phyloP scores from a whole-genome alignment of 1,140 invertebrate species.

The Atta cephalotes region DNA sequence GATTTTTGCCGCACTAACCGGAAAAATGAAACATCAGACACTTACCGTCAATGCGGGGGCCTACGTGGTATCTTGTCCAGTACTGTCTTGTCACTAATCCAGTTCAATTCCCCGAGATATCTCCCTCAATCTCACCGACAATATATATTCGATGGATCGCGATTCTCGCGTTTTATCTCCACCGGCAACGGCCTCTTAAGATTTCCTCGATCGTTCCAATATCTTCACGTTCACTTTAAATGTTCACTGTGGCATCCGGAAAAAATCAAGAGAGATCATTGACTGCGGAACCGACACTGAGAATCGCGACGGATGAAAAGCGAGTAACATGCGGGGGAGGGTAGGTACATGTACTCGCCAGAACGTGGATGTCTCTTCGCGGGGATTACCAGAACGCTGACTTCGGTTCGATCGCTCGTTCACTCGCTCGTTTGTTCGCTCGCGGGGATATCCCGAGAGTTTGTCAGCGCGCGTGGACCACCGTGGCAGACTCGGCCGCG shows the following conservation, averaged over 20 bases:
- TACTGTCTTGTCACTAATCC: slow-evolving; percentile 74
- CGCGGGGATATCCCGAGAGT: slow-evolving; percentile 68
- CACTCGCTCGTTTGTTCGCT: slow-evolving; percentile 40
- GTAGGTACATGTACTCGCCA: not conserved
- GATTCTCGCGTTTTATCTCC: not conserved
- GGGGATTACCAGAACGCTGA: slow-evolving; percentile 29
- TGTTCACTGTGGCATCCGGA: slow-evolving; percentile 14
- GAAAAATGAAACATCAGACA: not conserved
- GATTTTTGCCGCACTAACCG: not conserved
- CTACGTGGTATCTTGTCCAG: slow-evolving; percentile 74
- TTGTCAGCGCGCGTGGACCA: slow-evolving; percentile 80
- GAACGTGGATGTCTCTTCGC: not conserved
- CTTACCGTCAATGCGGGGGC: slow-evolving; percentile 79
- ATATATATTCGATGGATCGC: not conserved
- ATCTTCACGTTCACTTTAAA: slow-evolving; percentile 40
- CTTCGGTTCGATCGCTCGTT: not conserved
- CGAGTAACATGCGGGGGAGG: not conserved
- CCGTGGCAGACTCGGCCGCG: slow-evolving; percentile 77
- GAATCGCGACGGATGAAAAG: too few species aligned
- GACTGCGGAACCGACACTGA: slow-evolving; percentile 33
- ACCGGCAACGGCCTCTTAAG: not conserved
- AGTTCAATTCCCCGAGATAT: slow-evolving; percentile 54
- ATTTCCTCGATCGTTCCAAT: not conserved
- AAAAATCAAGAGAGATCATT: slow-evolving; percentile 14
- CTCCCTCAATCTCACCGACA: slow-evolving; percentile 4